Evolutionary conservation across 2,888 invertebrate genomes (phyloP), one percentile per base, ranked within the genome.

Genomic region (Latheticus oryzae): DNA sequence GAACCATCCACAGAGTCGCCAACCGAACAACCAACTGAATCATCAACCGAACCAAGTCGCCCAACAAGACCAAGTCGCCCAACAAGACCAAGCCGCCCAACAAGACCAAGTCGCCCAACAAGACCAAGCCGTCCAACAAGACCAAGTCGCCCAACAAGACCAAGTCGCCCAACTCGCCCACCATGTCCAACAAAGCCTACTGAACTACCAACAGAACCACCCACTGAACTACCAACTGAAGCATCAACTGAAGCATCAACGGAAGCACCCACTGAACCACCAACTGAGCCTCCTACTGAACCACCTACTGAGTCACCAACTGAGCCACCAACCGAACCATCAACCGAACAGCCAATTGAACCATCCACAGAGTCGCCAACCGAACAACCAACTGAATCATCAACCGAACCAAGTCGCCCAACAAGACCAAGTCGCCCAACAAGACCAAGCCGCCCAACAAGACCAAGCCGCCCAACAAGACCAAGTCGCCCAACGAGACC

Each of bases 271-370:
- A 51, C 42, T 24, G 15, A 33, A 5, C 23, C 11, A 47, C 47
- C 16, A 37, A 23, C 35, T 19, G 52, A 13, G n/a, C 15, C 28
- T 33, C 51, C 57, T 8, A 35, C 57, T 16, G 42, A 38, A 26
- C 17, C 32, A 33, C 40, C 55, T 5, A 59, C 59, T 21, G 37
- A 33, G 5, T n/a, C 5, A 24, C 35, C 59, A 8, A 45, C 45
- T 24, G 28, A 42, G 2, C 8, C 5, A 9, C 24, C 24, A 42
- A 42, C 51, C 8, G 52, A 12, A 15, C n/a, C 1, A 28, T 23
- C 56, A 8, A 32, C 56, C n/a, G 38, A 33, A 30, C 24, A 24
- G 3, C 19, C 53, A 12, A 28, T 15, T 12, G 19, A 19, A n/a
- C 15, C 19, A 5, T 4, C 40, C 8, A 9, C 17, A 21, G 40